Percentiles rank a stretch among this genome's conserved stretches.
phyloP scores from a whole-genome alignment of 2,888 invertebrate species.

The Chloromyia formosa region DNA sequence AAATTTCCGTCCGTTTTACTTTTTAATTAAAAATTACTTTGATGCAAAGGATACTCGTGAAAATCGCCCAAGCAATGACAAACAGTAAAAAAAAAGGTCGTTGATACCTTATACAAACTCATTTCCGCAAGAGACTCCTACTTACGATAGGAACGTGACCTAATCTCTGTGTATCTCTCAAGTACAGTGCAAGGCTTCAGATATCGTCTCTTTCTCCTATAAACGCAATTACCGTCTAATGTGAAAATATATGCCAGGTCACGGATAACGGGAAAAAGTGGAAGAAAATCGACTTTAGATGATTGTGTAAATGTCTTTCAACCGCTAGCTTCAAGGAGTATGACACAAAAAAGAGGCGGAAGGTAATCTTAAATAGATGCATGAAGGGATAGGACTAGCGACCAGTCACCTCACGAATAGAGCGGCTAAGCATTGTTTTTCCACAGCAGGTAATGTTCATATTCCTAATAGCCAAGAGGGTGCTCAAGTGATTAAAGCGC shows the following conservation, averaged over 20 bases:
- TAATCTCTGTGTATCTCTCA: slow-evolving; percentile 45
- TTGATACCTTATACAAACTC: slow-evolving; percentile 32
- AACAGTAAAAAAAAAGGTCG: slow-evolving; percentile 12
- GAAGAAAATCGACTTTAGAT: slow-evolving; percentile 46
- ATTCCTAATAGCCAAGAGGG: not conserved
- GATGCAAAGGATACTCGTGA: no score
- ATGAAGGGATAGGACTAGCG: no score
- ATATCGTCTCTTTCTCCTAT: slow-evolving; percentile 28
- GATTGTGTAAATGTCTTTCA: slow-evolving; percentile 25
- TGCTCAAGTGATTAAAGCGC: not conserved
- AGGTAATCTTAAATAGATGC: no score
- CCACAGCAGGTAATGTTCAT: not conserved
- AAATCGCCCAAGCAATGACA: no score
- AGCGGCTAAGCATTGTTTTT: not conserved
- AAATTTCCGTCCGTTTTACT: no score
- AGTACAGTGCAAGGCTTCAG: not conserved
- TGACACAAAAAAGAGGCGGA: no score
- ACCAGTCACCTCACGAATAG: not conserved
- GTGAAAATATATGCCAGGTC: slow-evolving; percentile 50
- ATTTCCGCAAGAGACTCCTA: slow-evolving; percentile 31
- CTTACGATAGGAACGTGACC: slow-evolving; percentile 46
- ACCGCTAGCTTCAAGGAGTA: not conserved
- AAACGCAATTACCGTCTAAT: slow-evolving; percentile 49
- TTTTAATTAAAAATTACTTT: no score
- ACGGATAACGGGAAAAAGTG: slow-evolving; percentile 48